Evolutionary conservation across 1,140 invertebrate genomes (phyloP).

Genomic region (Helicoverpa armigera): DNA sequence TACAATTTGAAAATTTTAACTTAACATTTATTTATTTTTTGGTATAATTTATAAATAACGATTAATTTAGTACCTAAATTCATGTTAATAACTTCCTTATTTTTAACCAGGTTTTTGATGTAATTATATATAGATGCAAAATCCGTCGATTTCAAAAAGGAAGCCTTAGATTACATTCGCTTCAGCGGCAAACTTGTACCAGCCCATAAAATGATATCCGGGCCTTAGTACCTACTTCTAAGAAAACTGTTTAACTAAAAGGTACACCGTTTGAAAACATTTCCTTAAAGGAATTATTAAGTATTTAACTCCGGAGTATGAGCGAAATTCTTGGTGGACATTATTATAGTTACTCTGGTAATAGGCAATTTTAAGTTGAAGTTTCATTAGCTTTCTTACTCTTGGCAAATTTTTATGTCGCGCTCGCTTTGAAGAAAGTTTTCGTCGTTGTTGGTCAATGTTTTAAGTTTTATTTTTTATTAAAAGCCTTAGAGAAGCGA

Average conservation of each 20-base stretch:
- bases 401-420: conserved; percentile 7
- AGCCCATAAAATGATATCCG: conserved; percentile 55
- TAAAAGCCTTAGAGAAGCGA: not conserved
- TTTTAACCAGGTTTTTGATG: no score
- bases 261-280: conserved; percentile 73
- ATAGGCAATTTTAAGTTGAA: conserved; percentile 55
- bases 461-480: not conserved
- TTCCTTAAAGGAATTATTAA: conserved; percentile 73
- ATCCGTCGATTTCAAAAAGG: no score
- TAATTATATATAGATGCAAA: no score
- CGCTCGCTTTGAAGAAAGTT: not conserved
- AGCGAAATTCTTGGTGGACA: conserved; percentile 60
- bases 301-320: conserved; percentile 63
- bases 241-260: conserved; percentile 69
- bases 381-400: conserved; percentile 38
- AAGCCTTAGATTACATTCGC: not conserved
- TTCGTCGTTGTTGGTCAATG: conserved; percentile 1
- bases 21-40: no score
- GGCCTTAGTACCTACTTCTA: conserved; percentile 43
- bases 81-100: no score
- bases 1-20: no score
- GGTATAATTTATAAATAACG: no score
- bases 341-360: conserved; percentile 50
- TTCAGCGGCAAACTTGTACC: conserved; percentile 17
- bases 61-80: no score